phyloP scores from a whole-genome alignment of 2,113 vertebrate genomes.

The Syngnathus floridae region DNA sequence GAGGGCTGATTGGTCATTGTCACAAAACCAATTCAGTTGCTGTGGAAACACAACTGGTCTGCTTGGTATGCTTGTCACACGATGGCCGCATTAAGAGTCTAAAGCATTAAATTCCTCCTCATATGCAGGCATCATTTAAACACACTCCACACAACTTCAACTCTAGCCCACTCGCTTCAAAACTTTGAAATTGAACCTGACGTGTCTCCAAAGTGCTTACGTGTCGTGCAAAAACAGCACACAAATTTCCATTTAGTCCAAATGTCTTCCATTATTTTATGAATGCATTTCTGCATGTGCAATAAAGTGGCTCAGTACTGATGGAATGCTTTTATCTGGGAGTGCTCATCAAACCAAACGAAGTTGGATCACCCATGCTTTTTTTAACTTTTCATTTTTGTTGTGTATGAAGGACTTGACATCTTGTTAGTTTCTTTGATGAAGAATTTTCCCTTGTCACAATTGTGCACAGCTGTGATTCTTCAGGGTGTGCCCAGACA shows the following conservation, averaged over 20 bases:
- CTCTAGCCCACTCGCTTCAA: slow-evolving; percentile 8
- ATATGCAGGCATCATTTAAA: slow-evolving; percentile 21
- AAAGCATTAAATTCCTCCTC: slow-evolving; percentile 25
- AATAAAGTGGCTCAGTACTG: neutral
- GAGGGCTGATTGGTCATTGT: slow-evolving; percentile 30
- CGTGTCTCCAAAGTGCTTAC: slow-evolving; percentile 4
- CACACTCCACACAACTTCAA: slow-evolving; percentile 9
- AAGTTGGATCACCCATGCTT: neutral
- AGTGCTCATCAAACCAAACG: slow-evolving; percentile 3
- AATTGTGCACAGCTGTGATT: neutral
- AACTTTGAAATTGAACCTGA: slow-evolving; percentile 12
- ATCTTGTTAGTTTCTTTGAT: neutral
- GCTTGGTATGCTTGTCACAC: slow-evolving; percentile 21
- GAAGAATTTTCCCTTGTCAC: neutral
- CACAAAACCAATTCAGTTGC: slow-evolving; percentile 24
- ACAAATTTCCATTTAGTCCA: slow-evolving; percentile 16
- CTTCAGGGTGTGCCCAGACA: neutral
- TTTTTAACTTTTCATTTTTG: neutral
- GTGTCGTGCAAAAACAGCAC: slow-evolving; percentile 1
- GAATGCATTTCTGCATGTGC: neutral
- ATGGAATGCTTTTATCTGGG: neutral
- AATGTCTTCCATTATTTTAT: slow-evolving; percentile 7
- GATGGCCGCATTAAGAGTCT: slow-evolving; percentile 22
- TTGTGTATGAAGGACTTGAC: neutral
- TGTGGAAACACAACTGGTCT: slow-evolving; percentile 17